Evolutionary conservation across 2,797 vertebrate genomes (phyloP).

Genomic region (Falco biarmicus): DNA sequence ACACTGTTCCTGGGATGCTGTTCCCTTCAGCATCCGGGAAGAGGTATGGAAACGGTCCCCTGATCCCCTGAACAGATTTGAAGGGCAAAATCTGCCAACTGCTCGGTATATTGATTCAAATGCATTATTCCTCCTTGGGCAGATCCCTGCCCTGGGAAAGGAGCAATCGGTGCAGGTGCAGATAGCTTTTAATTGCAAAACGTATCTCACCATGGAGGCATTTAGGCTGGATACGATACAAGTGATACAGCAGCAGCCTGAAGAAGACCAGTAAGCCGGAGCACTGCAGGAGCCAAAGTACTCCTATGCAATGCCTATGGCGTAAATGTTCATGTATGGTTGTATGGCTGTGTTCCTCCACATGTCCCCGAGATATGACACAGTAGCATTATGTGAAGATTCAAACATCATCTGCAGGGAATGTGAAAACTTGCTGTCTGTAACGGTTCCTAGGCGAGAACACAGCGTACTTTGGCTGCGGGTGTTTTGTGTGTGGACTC

Average conservation of each 20-base stretch:
- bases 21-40: constrained; percentile 14
- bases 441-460: background rate
- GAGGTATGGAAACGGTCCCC: background rate
- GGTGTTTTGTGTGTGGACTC: background rate
- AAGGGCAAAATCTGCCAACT: constrained; percentile 50
- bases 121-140: constrained; percentile 39
- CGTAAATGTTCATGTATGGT: background rate
- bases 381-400: background rate
- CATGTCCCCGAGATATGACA: background rate
- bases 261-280: background rate
- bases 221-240: constrained; percentile 48
- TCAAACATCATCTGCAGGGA: background rate
- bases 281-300: constrained; percentile 7
- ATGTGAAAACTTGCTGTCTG: background rate
- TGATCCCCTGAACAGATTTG: constrained; percentile 34
- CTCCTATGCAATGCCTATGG: background rate
- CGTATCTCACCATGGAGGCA: constrained; percentile 53
- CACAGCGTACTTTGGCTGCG: rapidly evolving
- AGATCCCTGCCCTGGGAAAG: constrained; percentile 56
- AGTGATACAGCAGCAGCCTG: constrained; percentile 4
- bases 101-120: constrained; percentile 44
- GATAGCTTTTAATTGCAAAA: constrained; percentile 70
- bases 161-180: constrained; percentile 58
- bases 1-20: constrained; percentile 2
- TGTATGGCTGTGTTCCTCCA: background rate